Conservation (phyloP, 2,888 invertebrate genomes). For the Dynastes tityus region DNA sequence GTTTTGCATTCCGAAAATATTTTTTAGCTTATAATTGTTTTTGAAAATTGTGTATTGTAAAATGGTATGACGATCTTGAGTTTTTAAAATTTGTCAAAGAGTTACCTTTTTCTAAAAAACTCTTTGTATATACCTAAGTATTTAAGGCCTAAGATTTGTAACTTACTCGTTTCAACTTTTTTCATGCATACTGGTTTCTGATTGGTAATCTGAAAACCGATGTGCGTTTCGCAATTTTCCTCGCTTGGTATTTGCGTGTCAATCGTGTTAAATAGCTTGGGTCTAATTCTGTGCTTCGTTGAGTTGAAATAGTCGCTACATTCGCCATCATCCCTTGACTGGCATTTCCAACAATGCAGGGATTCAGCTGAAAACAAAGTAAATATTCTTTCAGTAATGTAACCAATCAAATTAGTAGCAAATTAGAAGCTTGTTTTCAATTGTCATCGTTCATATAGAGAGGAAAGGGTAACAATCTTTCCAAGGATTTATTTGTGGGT, state of each 20-base stretch:
- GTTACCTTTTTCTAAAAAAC: too few species aligned
- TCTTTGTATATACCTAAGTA: too few species aligned
- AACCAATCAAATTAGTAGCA: too few species aligned
- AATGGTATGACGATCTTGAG: too few species aligned
- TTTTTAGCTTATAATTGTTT: too few species aligned
- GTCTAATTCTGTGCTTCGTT: conserved; percentile 65
- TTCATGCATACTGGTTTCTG: conserved; percentile 80
- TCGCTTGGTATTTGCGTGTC: conserved; percentile 47
- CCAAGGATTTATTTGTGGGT: too few species aligned
- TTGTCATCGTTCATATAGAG: too few species aligned
- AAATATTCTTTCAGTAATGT: neutral
- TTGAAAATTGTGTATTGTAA: too few species aligned
- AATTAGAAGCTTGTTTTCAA: too few species aligned
- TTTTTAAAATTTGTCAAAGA: too few species aligned
- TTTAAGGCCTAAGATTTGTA: neutral
- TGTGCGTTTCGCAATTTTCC: conserved; percentile 54
- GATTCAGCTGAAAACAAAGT: conserved; percentile 74
- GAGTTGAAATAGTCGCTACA: conserved; percentile 84
- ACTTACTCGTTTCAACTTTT: conserved; percentile 81
- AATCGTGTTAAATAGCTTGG: conserved; percentile 52
- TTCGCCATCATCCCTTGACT: conserved; percentile 79
- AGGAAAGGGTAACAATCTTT: too few species aligned
- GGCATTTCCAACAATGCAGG: conserved; percentile 84
- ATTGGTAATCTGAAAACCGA: conserved; percentile 25
- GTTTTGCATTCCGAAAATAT: too few species aligned